Base-by-base conservation (phyloP, 1,140 invertebrate species). In the Scaptomyza graminum region DNA sequence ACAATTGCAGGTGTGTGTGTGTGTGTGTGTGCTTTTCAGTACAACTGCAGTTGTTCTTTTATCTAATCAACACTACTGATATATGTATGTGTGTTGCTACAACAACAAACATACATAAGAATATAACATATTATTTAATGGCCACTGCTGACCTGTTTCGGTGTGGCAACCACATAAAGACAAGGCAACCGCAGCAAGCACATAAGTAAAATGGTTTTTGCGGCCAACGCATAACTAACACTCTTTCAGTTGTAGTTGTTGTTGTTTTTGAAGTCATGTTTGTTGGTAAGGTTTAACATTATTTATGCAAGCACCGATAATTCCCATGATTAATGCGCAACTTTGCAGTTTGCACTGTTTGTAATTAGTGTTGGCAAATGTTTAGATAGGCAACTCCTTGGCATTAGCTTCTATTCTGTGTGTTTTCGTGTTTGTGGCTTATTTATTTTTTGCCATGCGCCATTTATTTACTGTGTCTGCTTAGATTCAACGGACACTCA, bases 301-400 rank as follows among this genome's bases (percentile, higher is more conserved):
- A 76, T 74, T 76, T 76, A 76, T 76, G 65, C 55, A 47, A 64
- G 47, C 59, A 74, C 55, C 71, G 74, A 77, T 77, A 77, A 77
- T 74, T 65, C 71, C 65, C 64, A 74, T 70, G 74, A 77, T 77
- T 74, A 77, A 77, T 77, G 74, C 55, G 55, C 74, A 69, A 64
- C 57, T 68, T 61, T 31, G 70, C 70, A 71, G 56, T 60, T 61
- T 39, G 43, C 18, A 51, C 46, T 64, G 71, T 61, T 74, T 77
- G 71, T 69, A 77, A 77, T 77, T 77, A 77, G 71, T 69, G 74
- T 59, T 60, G 74, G 74, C 70, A 77, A 77, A 77, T 76, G 74
- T 64, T 76, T 64, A 76, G 68, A 57, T 72, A 71, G 56, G 22
- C 49, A 37, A 51, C 39, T 55, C 31, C 28, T 18, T 47, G 16